These are phyloP conservation scores for Percina caprodes DNA, from an alignment of 2,113 vertebrate genomes.

Conservation along the genomic window DNA sequence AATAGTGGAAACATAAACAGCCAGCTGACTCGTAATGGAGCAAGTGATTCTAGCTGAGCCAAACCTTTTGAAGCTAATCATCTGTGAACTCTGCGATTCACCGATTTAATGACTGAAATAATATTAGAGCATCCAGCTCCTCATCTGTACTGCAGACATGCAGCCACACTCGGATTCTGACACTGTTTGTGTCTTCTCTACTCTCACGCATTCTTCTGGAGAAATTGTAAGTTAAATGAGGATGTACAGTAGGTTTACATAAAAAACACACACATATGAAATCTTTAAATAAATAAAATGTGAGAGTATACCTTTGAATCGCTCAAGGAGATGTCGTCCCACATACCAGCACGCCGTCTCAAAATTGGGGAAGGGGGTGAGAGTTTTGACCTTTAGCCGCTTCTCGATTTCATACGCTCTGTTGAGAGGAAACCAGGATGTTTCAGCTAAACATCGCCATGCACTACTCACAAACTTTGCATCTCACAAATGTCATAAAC, in stretches of 20 bases:
- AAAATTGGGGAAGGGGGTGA: slow-evolving; percentile 96
- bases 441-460: slow-evolving; percentile 19
- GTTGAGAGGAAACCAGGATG: slow-evolving; percentile 71
- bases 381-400: slow-evolving; percentile 92
- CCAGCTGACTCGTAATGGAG: slow-evolving; percentile 83
- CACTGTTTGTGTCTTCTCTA: slow-evolving; percentile 47
- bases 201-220: slow-evolving; percentile 40
- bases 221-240: slow-evolving; percentile 14
- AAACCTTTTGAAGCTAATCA: slow-evolving; percentile 84
- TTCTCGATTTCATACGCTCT: slow-evolving; percentile 99
- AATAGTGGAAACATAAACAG: slow-evolving; percentile 82
- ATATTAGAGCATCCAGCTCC: slow-evolving; percentile 77
- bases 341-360: slow-evolving; percentile 98
- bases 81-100: slow-evolving; percentile 81
- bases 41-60: slow-evolving; percentile 80
- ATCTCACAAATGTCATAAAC: slow-evolving; percentile 28
- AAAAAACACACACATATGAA: slow-evolving; percentile 1
- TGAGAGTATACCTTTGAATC: slow-evolving; percentile 91
- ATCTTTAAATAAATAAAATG: slow-evolving; percentile 15
- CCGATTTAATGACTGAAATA: slow-evolving; percentile 83
- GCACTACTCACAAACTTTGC: slow-evolving; percentile 5
- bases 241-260: slow-evolving; percentile 27
- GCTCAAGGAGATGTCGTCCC: slow-evolving; percentile 93
- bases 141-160: slow-evolving; percentile 83
- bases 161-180: slow-evolving; percentile 29